Base-by-base conservation (phyloP, 2,797 vertebrate species). In the Pterois miles region DNA sequence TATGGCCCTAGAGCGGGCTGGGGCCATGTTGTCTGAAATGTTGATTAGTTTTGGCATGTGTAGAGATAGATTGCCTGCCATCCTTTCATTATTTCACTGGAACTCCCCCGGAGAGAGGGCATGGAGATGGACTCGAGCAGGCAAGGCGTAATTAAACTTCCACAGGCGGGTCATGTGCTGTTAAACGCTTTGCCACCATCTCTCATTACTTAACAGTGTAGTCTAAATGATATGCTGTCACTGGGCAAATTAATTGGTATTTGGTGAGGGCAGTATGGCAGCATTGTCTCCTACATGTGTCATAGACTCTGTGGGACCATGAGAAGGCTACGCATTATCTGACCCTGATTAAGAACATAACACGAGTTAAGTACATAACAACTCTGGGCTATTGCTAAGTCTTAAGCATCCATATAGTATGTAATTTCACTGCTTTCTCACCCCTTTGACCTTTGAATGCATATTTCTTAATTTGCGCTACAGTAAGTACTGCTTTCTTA, bases 111-210 rank as follows among this genome's bases (percentile, higher is more conserved):
- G 89, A 87, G 93, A 82, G 86, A 92, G 92, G 90, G 88, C 92
- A 91, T 69, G 83, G 83, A 91, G 90, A 93, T 81, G 80, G 88
- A 87, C 87, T 85, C 63, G 72, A 89, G 85, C 85, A 82, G 89
- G 90, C 87, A 85, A 85, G 81, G 66, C 81, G 62, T 94, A 95
- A 95, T 96, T 95, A 95, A 93, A 93, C 92, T 92, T 86, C 83
- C 85, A 92, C 90, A 86, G 83, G 71, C 82, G 77, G 93, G 93
- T 93, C 92, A 89, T 88, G 89, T 90, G 89, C 83, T 80, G 89
- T 90, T 93, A 93, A 93, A 94, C 53, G 90, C 89, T 91, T 91
- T 87, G 71, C 90, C 78, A 87, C 88, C 74, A 86, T 89, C 91
- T 89, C 89, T 93, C 89, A 89, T 94, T 92, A 91, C 86, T 90